Base-by-base conservation (phyloP, 2,888 invertebrate genomes). In the Xestia rhomboidea region DNA sequence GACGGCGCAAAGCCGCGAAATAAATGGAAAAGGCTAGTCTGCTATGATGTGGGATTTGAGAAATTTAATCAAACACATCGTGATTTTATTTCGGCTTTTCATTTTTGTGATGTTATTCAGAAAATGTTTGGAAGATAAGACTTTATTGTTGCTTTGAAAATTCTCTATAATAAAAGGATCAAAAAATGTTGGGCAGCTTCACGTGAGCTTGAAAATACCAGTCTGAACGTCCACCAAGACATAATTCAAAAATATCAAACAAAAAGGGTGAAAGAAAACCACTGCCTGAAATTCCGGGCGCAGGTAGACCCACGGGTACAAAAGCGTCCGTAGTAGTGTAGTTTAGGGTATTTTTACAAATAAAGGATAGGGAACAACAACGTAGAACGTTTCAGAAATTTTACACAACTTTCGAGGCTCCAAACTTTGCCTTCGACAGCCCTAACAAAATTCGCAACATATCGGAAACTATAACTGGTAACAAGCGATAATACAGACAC, bases 391-490 rank as follows among this genome's bases (percentile, higher is more conserved):
- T 24, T 38, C 44, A 66, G 73, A 85, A 83, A 86, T 90, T 91
- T 90, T 85, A 77, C 73, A 84, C 88, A 90, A 87, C 80, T 90
- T 90, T 69, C 86, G 79, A 85, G 75, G 79, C 54, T 64, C 27
- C 18, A 71, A 84, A 88, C 75, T 88, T 90, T 80, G 74, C 68
- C 86, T 84, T 87, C 87, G 90, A 83, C 89, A 91, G 87, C 87
- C 89, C 90, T 91, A 87, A 89, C 85, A 83, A 88, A 90, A 91
- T 91, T 89, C 76, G 82, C 85, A 60, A 63, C 71, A 87, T 86
- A 88, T 79, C 85, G 88, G 88, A 64, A 90, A 84, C 84, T 81
- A 86, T 87, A 87, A 88, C 84, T 83, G 88, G 82, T 87, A 88
- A 87, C 81, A 89, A 74, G 83, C 79, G 81, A 74, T 79, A 84